Conservation (phyloP, 2,113 vertebrate genomes). For the Pseudopodoces humilis region DNA sequence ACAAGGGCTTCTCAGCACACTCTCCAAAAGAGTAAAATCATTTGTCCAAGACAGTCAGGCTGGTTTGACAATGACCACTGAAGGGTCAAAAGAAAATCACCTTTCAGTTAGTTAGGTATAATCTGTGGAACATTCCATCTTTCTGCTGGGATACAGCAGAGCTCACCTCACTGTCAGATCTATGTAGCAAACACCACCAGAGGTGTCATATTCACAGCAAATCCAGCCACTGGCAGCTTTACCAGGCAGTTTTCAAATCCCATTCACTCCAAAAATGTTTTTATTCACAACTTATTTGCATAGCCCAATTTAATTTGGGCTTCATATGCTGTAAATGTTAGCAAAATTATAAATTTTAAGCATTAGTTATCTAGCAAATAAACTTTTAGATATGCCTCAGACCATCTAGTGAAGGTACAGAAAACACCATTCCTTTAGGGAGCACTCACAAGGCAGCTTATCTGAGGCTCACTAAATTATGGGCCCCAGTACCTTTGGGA, state of each 20-base stretch:
- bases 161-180: neutral
- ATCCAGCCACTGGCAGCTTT: neutral
- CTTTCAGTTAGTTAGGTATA: neutral
- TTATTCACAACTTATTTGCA: neutral
- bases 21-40: neutral
- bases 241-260: neutral
- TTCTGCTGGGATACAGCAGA: neutral
- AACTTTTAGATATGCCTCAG: neutral
- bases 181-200: neutral
- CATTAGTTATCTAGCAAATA: neutral
- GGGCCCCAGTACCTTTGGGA: rapidly evolving
- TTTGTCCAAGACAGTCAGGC: neutral
- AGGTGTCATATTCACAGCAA: neutral
- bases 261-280: neutral
- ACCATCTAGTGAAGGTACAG: neutral
- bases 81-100: neutral
- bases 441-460: neutral
- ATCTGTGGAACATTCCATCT: neutral
- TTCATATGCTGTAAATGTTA: neutral
- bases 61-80: neutral
- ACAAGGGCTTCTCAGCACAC: neutral
- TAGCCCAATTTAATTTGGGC: neutral
- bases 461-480: neutral
- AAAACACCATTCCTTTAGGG: neutral
- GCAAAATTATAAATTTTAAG: neutral